Evolutionary conservation across 2,888 invertebrate species (phyloP), one percentile per base, ranked within the genome.

Genomic region (Machimus atricapillus): DNA sequence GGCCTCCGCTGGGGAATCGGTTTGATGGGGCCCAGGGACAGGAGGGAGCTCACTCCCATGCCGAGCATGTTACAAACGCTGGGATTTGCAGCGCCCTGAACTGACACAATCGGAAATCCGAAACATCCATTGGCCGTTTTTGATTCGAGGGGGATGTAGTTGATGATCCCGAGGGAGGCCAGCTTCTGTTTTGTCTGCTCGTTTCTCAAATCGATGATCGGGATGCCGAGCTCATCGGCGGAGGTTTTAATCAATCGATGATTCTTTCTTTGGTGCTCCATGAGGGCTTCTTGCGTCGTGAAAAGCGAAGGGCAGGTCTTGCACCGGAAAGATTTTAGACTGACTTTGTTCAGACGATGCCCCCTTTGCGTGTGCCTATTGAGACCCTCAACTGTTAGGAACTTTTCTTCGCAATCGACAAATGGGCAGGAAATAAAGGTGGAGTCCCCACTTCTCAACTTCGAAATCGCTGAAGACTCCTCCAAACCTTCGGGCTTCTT

Each of bases 231-330:
- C 90, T 96, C 96, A 87, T 93, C 93, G 0, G 91, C 90, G 1
- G 93, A 92, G 88, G 93, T 93, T 89, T 94, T 94, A 89, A 94
- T 93, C 14, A 93, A 92, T 82, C 93, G 91, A 91, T 94, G 93
- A 91, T 94, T 91, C 85, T 94, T 94, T 89, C 95, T 95, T 58
- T 95, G 93, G 90, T 96, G 96, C 89, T 95, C 93, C 74, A 92
- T 91, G 83, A 95, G 90, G 16, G 93, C 94, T 83, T 93, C 92
- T 0, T 94, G 94, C 83, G 95, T 95, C 0, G 96, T 95, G 90
- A 96, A 96, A 43, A 95, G 94, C 0, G 96, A 96, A 0, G 95
- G 95, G 90, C 96, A 96, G 78, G 95, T 93, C 89, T 95, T 95
- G 89, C 96, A 96, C 89, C 95, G 94, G 89, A 94, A 94, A 1